These are phyloP conservation scores for Drepana arcuata DNA, from an alignment of 1,140 invertebrate genomes.

Conservation along the genomic window DNA sequence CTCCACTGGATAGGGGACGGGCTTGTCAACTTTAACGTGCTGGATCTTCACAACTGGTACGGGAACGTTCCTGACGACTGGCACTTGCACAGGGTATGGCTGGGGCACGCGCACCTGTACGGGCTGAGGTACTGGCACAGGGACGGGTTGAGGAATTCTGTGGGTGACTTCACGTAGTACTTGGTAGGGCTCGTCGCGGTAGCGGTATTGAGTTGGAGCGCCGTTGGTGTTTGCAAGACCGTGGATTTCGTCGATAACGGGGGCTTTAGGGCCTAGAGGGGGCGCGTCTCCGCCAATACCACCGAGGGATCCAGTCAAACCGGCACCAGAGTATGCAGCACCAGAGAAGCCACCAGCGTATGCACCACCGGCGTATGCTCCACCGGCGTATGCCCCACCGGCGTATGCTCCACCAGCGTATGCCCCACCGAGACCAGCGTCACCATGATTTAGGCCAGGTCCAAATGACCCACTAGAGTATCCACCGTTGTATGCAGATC, in stretches of 20 bases:
- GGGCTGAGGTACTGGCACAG: constrained; percentile 49
- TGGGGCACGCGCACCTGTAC: constrained; percentile 59
- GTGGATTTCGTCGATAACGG: constrained; percentile 55
- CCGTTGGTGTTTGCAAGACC: constrained; percentile 50
- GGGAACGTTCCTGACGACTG: constrained; percentile 50
- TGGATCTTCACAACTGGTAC: constrained; percentile 62
- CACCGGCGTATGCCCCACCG: not conserved
- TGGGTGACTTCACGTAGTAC: constrained; percentile 51
- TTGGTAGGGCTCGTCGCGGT: constrained; percentile 50
- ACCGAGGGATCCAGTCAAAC: not conserved
- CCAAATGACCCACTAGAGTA: constrained; percentile 8
- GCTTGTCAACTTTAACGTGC: constrained; percentile 58
- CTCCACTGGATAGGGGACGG: constrained; percentile 61
- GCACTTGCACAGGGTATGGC: constrained; percentile 64
- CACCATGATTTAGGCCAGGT: constrained; percentile 10
- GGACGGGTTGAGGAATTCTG: constrained; percentile 50
- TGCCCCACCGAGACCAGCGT: constrained; percentile 5
- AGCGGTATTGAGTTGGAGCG: constrained; percentile 46
- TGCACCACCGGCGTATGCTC: constrained; percentile 2
- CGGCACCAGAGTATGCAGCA: constrained; percentile 1
- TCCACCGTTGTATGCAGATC: constrained; percentile 13
- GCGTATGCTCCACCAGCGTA: constrained; percentile 1
- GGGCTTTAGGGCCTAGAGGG: constrained; percentile 41
- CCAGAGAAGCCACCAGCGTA: no score
- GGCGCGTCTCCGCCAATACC: constrained; percentile 20